Conservation (phyloP, 1,140 invertebrate species). For the Diorhabda elongata region DNA sequence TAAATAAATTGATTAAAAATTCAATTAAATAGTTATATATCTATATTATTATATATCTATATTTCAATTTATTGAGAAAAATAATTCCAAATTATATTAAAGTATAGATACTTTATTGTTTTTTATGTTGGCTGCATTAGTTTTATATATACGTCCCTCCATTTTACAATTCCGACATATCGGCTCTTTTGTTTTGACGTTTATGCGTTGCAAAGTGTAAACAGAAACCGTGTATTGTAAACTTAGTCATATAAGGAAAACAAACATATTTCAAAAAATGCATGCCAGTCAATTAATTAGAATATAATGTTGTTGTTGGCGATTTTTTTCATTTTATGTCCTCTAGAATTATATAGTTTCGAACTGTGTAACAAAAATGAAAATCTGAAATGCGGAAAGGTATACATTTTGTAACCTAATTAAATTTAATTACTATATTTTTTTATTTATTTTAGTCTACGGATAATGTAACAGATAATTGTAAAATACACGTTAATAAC, state of each 20-base stretch:
- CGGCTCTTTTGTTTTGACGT: too few species aligned
- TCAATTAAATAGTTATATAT: too few species aligned
- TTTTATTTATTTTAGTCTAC: slow-evolving; percentile 5
- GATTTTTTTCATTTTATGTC: not conserved
- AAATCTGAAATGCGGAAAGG: not conserved
- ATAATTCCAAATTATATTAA: too few species aligned
- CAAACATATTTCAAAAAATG: not conserved
- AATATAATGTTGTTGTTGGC: not conserved
- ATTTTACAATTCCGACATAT: too few species aligned
- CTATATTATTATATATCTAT: too few species aligned
- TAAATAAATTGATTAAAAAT: too few species aligned
- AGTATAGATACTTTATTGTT: too few species aligned
- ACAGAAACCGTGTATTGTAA: too few species aligned
- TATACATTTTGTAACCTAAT: not conserved
- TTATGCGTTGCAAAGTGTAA: too few species aligned
- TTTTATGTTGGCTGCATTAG: too few species aligned
- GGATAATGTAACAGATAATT: slow-evolving; percentile 3
- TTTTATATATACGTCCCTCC: too few species aligned
- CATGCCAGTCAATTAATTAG: not conserved
- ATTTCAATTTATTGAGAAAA: too few species aligned
- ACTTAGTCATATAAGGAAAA: not conserved
- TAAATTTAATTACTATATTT: not conserved
- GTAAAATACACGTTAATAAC: not conserved
- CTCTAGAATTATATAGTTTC: not conserved
- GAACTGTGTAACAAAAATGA: not conserved